Evolutionary conservation across 2,113 vertebrate genomes (phyloP).

Genomic region (Tupaia tana): DNA sequence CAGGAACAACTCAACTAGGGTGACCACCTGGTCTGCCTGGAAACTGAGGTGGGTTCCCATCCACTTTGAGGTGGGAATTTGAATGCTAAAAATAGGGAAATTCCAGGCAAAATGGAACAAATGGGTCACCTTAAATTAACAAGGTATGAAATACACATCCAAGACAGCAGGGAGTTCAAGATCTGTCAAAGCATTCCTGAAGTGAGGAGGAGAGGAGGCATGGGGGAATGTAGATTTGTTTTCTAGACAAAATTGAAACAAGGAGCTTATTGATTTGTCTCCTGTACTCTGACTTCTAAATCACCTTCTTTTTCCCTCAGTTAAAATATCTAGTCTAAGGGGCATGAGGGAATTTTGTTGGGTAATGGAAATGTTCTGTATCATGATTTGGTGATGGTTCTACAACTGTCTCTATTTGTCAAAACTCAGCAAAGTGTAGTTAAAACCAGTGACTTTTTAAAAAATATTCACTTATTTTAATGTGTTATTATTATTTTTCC

Average conservation of each 20-base stretch:
- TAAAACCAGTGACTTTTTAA: background rate
- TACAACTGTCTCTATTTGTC: background rate
- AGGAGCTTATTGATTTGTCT: background rate
- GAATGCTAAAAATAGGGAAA: background rate
- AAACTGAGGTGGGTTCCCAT: background rate
- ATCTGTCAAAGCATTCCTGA: background rate
- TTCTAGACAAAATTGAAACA: slow-evolving; percentile 1
- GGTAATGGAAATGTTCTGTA: background rate
- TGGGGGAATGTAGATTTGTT: background rate
- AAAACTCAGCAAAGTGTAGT: slow-evolving; percentile 23
- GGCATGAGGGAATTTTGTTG: background rate
- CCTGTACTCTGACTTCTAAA: background rate
- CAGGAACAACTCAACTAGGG: background rate
- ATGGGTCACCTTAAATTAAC: background rate
- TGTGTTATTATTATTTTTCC: too few relatives aligned
- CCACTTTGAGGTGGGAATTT: background rate
- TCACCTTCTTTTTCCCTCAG: background rate
- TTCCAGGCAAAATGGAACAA: background rate
- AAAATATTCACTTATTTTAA: too few relatives aligned
- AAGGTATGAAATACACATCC: background rate
- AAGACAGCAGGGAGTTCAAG: background rate
- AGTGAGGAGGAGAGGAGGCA: too few relatives aligned
- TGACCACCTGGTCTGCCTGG: background rate
- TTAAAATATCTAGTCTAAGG: background rate
- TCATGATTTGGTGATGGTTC: background rate